Evolutionary conservation across 2,888 invertebrate species (phyloP).

Genomic region (Aspidiotus rigidus): DNA sequence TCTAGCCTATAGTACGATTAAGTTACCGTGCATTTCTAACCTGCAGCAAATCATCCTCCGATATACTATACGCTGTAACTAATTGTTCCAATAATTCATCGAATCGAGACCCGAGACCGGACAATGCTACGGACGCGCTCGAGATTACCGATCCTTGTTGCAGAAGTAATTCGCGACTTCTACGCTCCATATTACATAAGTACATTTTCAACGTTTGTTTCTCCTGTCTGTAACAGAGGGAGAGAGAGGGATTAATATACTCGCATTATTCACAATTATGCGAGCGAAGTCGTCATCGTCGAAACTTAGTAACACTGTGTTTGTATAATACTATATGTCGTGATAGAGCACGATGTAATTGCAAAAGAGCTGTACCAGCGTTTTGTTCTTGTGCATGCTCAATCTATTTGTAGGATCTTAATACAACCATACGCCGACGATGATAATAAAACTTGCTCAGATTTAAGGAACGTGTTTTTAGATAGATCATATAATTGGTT

Average conservation of each 20-base stretch:
- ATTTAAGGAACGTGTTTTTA: too few species aligned
- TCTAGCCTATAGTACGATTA: too few species aligned
- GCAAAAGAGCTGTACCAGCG: too few species aligned
- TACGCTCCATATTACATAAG: slow-evolving; percentile 53
- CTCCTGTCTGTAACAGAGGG: slow-evolving; percentile 50
- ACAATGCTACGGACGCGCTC: slow-evolving; percentile 55
- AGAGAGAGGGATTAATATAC: not conserved
- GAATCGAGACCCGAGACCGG: slow-evolving; percentile 59
- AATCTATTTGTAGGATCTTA: too few species aligned
- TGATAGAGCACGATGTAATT: not conserved
- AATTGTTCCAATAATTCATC: slow-evolving; percentile 63
- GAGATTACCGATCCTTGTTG: slow-evolving; percentile 62
- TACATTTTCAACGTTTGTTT: slow-evolving; percentile 57
- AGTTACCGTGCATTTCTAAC: slow-evolving; percentile 30
- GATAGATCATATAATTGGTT: too few species aligned
- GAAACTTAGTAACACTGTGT: too few species aligned
- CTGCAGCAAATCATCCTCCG: slow-evolving; percentile 64
- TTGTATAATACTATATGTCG: not conserved
- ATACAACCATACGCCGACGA: too few species aligned
- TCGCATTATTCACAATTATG: not conserved
- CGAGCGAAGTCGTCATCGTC: too few species aligned
- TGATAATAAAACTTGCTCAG: too few species aligned
- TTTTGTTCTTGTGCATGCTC: too few species aligned
- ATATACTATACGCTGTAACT: slow-evolving; percentile 62
- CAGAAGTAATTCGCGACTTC: slow-evolving; percentile 55